Percentiles rank a stretch among this genome's conserved stretches.
These are phyloP conservation scores for Axis porcinus DNA, from an alignment of 2,113 vertebrate genomes.

Conservation along the genomic window DNA sequence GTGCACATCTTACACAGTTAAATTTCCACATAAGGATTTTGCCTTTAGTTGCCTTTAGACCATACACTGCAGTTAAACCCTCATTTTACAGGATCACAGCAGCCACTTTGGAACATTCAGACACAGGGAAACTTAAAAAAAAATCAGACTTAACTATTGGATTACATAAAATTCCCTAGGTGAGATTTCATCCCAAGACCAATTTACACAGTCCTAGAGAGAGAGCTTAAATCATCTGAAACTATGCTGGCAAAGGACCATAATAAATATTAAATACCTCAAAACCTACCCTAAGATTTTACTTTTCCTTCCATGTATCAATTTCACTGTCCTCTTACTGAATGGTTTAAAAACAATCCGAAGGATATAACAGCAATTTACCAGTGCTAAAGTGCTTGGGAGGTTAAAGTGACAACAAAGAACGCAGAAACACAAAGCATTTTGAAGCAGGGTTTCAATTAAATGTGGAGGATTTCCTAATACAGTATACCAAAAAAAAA, in stretches of 20 bases:
- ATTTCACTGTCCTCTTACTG: constrained; percentile 73
- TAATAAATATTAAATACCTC: constrained; percentile 87
- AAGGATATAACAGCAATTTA: constrained; percentile 85
- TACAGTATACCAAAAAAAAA: constrained; percentile 69
- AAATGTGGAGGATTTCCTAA: constrained; percentile 86
- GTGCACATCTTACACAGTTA: constrained; percentile 81
- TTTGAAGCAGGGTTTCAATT: constrained; percentile 88
- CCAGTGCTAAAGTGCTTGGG: constrained; percentile 81
- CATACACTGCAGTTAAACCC: constrained; percentile 73
- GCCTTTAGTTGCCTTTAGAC: constrained; percentile 82
- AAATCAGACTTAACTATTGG: constrained; percentile 82
- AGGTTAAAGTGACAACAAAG: constrained; percentile 85
- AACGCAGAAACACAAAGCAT: constrained; percentile 78
- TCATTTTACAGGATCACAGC: constrained; percentile 63
- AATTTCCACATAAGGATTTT: constrained; percentile 82
- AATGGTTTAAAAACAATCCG: constrained; percentile 73
- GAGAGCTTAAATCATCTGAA: constrained; percentile 80
- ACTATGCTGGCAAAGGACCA: constrained; percentile 72
- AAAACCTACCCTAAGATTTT: constrained; percentile 76
- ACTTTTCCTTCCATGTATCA: constrained; percentile 74
- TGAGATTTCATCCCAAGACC: constrained; percentile 77
- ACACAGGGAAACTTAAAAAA: constrained; percentile 67
- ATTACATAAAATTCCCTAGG: constrained; percentile 79
- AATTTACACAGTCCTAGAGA: constrained; percentile 77
- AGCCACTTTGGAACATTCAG: constrained; percentile 55